A percentile compares a stretch with the other conserved stretches of the same genome.
phyloP scores from a whole-genome alignment of 2,888 invertebrate species.

The Volucella inflata region DNA sequence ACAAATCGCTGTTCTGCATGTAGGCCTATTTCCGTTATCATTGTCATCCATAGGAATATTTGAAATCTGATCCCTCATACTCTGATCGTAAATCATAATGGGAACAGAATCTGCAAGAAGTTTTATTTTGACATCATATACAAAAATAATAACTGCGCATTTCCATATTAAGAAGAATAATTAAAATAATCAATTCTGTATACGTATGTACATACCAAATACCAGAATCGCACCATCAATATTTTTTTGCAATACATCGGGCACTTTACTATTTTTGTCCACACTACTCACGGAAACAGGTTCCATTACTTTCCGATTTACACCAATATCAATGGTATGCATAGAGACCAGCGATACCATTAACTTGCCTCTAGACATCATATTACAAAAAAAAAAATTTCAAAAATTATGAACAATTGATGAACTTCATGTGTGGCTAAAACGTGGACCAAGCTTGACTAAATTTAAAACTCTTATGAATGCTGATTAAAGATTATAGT shows the following conservation, averaged over 20 bases:
- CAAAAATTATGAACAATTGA: too few species aligned
- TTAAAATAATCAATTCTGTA: slow-evolving; percentile 12
- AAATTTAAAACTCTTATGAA: slow-evolving; percentile 5
- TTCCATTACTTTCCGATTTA: slow-evolving; percentile 20
- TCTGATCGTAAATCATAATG: too few species aligned
- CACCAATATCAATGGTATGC: slow-evolving; percentile 22
- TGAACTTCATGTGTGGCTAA: slow-evolving; percentile 21
- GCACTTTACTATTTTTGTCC: too few species aligned
- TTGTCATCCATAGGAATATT: too few species aligned
- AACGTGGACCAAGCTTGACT: slow-evolving; percentile 12
- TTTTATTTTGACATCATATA: too few species aligned
- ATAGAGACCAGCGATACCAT: slow-evolving; percentile 26
- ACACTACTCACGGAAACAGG: slow-evolving; percentile 8
- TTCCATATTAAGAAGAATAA: slow-evolving; percentile 12
- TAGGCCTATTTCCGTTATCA: too few species aligned
- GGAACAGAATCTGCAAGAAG: too few species aligned
- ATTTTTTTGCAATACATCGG: too few species aligned
- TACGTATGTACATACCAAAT: slow-evolving; percentile 31
- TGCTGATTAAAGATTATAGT: too few species aligned
- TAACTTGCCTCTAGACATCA: slow-evolving; percentile 33
- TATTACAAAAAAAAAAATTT: too few species aligned
- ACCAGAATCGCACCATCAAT: slow-evolving; percentile 19
- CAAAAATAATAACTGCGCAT: slow-evolving; percentile 30
- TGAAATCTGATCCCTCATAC: too few species aligned
- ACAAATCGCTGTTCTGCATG: too few species aligned